Conservation (phyloP, 2,888 invertebrate genomes). For the Caradrina clavipalpis region DNA sequence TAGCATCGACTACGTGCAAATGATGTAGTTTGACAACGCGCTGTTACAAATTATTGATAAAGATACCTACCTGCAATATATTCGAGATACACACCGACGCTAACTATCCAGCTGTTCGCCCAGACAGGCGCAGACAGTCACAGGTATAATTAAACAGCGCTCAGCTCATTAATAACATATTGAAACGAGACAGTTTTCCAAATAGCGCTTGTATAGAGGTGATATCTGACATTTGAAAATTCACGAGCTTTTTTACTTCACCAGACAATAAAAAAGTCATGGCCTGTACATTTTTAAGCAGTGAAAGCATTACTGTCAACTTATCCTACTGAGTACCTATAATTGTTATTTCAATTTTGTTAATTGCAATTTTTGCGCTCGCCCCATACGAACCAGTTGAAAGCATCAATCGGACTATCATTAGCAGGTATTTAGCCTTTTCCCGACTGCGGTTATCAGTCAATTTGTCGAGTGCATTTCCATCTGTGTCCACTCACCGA, state of each 20-base stretch:
- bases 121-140: constrained; percentile 58
- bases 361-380: constrained; percentile 52
- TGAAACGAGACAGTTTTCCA: constrained; percentile 56
- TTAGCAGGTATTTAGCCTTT: constrained; percentile 90
- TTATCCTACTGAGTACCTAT: constrained; percentile 14
- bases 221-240: constrained; percentile 47
- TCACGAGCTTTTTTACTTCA: constrained; percentile 51
- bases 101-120: constrained; percentile 49
- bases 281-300: constrained; percentile 31
- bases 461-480: constrained; percentile 89
- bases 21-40: constrained; percentile 69
- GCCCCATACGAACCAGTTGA: constrained; percentile 58
- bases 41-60: constrained; percentile 70
- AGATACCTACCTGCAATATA: constrained; percentile 43
- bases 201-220: constrained; percentile 57
- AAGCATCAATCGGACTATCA: constrained; percentile 84
- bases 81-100: constrained; percentile 32
- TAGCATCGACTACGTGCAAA: constrained; percentile 75
- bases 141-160: constrained; percentile 64
- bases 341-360: constrained; percentile 50
- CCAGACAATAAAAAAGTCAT: constrained; percentile 40
- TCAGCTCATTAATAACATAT: constrained; percentile 63
- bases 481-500: constrained; percentile 83
- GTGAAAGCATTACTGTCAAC: constrained; percentile 48
- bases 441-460: constrained; percentile 88